Conservation (phyloP, 2,888 invertebrate genomes). For the Pandemis cinnamomeana region DNA sequence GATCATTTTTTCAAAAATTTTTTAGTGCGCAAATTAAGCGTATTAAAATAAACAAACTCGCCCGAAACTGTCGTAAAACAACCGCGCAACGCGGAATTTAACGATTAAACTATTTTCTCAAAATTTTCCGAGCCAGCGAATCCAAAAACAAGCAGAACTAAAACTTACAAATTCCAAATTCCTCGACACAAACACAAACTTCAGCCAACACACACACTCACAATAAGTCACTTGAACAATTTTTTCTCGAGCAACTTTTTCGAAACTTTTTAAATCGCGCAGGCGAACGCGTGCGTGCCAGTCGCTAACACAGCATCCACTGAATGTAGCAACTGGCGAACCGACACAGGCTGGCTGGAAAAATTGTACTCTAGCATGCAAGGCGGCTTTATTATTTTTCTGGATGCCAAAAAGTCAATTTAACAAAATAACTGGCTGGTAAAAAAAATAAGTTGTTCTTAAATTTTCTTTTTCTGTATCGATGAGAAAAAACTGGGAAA, state of each 20-base stretch:
- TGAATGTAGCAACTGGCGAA: slow-evolving; percentile 39
- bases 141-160: neutral
- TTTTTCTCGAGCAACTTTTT: neutral
- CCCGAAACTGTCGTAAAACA: too few relatives aligned
- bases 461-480: too few relatives aligned
- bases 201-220: neutral
- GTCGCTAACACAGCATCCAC: slow-evolving; percentile 62
- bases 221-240: slow-evolving; percentile 1
- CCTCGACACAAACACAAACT: neutral
- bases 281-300: slow-evolving; percentile 52
- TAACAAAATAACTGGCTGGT: neutral
- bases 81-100: neutral
- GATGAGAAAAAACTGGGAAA: too few relatives aligned
- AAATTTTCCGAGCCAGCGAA: neutral
- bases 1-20: too few relatives aligned
- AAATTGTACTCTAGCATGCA: neutral
- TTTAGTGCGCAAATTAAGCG: too few relatives aligned
- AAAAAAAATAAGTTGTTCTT: neutral
- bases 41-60: too few relatives aligned
- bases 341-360: neutral
- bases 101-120: neutral
- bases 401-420: neutral
- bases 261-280: slow-evolving; percentile 2
- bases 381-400: neutral
- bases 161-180: neutral